Base-by-base conservation (phyloP, 2,113 vertebrate species). In the Erythrolamprus reginae region DNA sequence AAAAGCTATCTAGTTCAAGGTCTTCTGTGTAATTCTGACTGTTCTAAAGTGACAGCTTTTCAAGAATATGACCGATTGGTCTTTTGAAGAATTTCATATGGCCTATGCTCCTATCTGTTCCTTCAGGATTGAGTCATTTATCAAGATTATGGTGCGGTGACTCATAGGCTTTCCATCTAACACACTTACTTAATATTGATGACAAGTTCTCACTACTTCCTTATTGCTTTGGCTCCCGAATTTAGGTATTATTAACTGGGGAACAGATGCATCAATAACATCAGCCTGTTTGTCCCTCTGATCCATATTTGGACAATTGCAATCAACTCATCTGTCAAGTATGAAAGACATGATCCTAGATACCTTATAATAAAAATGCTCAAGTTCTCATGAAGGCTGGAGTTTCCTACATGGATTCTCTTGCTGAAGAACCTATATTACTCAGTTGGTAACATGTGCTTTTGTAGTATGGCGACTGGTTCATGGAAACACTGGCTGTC, bases 121-220 rank as follows among this genome's bases (percentile, higher is more conserved):
- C 19, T 88, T 28, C 47, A 84, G 77, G 53, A 83, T 88, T 77
- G 51, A 88, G 77, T 82, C 45, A 91, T 91, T 91, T 77, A 88
- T 91, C 90, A 91, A 88, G 45, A 91, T 91, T 91, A 91, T 91
- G 90, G 83, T 61, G 53, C 65, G 53, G 24, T 91, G 90, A 91
- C 90, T 91, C 90, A 91, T 84, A 51, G 23, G 70, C 70, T 91
- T n/a, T 88, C 90, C 90, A 83, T 53, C 86, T 91, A 86, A 88
- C 88, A 88, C 77, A 42, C 77, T 91, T 83, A 61, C 90, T 91
- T 91, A 91, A 91, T 91, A 88, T 88, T 88, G 90, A 88, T 88
- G 70, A 61, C 90, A 88, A 88, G 86, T 12, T 88, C 53, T 88
- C 26, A 4, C 56, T 84, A 50, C 42, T 88, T 91, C 53, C 86